Evolutionary conservation across 2,113 vertebrate genomes (phyloP).

Genomic region (Triplophysa tibetana): DNA sequence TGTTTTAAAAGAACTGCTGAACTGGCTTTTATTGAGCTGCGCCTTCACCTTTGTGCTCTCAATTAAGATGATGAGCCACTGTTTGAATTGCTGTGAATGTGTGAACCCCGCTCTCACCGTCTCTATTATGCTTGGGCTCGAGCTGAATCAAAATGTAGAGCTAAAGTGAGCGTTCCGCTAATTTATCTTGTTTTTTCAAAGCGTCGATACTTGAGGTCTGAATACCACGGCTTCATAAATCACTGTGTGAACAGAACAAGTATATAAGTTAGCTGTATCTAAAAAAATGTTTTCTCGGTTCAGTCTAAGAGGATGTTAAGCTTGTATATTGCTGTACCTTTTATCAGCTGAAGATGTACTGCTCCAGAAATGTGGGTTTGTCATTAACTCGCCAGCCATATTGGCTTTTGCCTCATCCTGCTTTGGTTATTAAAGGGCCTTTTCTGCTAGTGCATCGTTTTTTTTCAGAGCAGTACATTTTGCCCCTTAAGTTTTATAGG

Average conservation of each 20-base stretch:
- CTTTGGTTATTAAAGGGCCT: conserved; percentile 24
- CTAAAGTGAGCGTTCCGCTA: background rate
- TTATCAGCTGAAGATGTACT: conserved; percentile 2
- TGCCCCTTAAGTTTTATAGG: conserved; percentile 45
- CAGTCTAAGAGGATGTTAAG: background rate
- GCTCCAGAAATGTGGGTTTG: conserved; percentile 37
- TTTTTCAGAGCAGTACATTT: conserved; percentile 44
- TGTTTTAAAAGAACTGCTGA: conserved; percentile 35
- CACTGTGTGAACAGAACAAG: background rate
- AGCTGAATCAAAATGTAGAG: conserved; percentile 15
- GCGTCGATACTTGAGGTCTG: background rate
- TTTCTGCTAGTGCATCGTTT: conserved; percentile 23
- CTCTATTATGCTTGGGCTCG: background rate
- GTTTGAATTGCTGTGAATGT: conserved; percentile 21
- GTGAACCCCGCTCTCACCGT: background rate
- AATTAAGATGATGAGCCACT: conserved; percentile 37
- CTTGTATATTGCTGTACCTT: background rate
- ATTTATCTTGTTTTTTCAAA: background rate
- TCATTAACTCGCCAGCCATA: conserved; percentile 8
- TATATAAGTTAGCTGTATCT: background rate
- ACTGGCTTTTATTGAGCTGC: conserved; percentile 39
- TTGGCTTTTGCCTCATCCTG: conserved; percentile 30
- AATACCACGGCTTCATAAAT: background rate
- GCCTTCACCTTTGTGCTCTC: conserved; percentile 24
- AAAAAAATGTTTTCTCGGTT: background rate